phyloP scores from a whole-genome alignment of 2,888 invertebrate species.

The Helleia helle region DNA sequence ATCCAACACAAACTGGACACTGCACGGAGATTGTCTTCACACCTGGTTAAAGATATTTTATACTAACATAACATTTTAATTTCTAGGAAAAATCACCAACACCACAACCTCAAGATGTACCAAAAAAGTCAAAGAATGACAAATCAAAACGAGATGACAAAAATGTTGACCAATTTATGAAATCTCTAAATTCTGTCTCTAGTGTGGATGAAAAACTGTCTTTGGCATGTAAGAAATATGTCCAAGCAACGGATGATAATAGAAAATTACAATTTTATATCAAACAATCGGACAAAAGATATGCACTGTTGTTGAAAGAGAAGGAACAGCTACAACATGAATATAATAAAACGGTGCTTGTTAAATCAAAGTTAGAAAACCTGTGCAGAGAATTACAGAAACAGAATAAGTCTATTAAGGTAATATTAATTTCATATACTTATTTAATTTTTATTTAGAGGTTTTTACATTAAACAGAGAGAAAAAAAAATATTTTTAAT shows the following conservation, averaged over 20 bases:
- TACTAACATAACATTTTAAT: constrained; percentile 18
- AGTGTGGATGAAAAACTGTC: constrained; percentile 80
- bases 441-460: too few relatives aligned
- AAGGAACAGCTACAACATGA: constrained; percentile 89
- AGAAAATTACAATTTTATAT: constrained; percentile 72
- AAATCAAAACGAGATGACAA: constrained; percentile 69
- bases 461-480: too few relatives aligned
- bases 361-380: constrained; percentile 89
- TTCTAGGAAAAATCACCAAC: constrained; percentile 36
- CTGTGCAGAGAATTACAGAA: constrained; percentile 94
- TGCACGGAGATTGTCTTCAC: too few relatives aligned
- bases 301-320: constrained; percentile 77
- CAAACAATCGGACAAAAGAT: constrained; percentile 76
- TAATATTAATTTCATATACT: too few relatives aligned
- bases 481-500: too few relatives aligned
- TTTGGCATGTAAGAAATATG: constrained; percentile 82
- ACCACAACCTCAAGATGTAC: constrained; percentile 29
- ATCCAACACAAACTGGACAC: too few relatives aligned
- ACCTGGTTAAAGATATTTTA: too few relatives aligned
- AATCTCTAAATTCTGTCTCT: constrained; percentile 69
- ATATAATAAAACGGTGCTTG: constrained; percentile 85
- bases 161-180: constrained; percentile 79
- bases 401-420: constrained; percentile 92
- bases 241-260: constrained; percentile 83
- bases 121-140: constrained; percentile 55